Evolutionary conservation across 1,140 invertebrate genomes (phyloP).

Genomic region (Pseudomyrmex flavicornis): DNA sequence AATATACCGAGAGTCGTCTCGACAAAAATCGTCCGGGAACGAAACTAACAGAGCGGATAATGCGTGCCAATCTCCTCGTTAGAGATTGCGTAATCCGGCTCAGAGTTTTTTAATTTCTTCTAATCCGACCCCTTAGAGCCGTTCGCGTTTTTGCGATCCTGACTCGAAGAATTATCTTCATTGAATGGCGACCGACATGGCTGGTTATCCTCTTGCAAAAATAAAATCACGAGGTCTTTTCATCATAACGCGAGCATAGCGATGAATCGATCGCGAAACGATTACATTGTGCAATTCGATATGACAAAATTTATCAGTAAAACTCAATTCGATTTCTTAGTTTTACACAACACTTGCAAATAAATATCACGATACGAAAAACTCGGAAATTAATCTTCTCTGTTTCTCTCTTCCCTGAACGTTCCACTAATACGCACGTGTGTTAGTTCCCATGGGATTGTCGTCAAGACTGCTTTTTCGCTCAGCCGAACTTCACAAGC

Average conservation of each 20-base stretch:
- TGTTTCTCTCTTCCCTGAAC: background rate
- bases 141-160: conserved; percentile 22
- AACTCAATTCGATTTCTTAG: no score
- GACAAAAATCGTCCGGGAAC: conserved; percentile 62
- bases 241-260: background rate
- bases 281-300: background rate
- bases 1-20: conserved; percentile 55
- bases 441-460: conserved; percentile 29
- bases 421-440: conserved; percentile 12
- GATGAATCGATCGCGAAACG: background rate
- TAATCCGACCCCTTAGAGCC: conserved; percentile 23
- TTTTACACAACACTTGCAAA: background rate
- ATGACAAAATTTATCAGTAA: background rate
- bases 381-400: background rate
- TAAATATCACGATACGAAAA: conserved; percentile 11
- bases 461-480: background rate
- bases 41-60: conserved; percentile 61
- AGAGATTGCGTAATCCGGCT: conserved; percentile 65
- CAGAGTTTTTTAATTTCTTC: conserved; percentile 66
- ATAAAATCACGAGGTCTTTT: background rate
- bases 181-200: conserved; percentile 38
- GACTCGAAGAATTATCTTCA: conserved; percentile 47
- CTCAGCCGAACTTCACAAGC: conserved; percentile 10
- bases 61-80: conserved; percentile 68
- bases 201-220: conserved; percentile 19